These are phyloP conservation scores for Vireo griseus DNA, from an alignment of 2,797 vertebrate genomes.

Conservation along the genomic window DNA sequence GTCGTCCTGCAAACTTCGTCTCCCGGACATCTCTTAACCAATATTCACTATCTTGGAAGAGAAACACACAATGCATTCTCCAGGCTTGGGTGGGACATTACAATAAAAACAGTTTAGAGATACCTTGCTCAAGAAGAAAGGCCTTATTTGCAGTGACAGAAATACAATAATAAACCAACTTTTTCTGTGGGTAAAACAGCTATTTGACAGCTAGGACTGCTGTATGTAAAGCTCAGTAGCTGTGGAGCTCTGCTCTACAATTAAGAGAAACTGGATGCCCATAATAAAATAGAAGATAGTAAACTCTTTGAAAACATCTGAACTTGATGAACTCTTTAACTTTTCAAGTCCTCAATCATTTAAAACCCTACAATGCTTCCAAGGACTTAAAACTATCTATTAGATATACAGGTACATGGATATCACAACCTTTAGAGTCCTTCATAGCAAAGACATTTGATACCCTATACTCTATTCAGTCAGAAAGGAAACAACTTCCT, in stretches of 20 bases:
- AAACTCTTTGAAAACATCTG: neutral
- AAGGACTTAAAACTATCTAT: neutral
- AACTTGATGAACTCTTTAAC: neutral
- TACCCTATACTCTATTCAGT: neutral
- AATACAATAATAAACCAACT: neutral
- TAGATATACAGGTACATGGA: neutral
- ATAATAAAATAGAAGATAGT: neutral
- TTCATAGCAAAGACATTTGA: neutral
- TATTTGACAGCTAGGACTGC: neutral
- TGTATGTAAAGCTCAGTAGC: neutral
- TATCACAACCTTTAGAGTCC: neutral
- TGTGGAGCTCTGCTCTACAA: neutral
- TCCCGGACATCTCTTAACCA: neutral
- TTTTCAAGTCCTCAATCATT: neutral
- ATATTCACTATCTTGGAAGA: neutral
- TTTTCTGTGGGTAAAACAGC: neutral
- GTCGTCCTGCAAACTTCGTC: neutral
- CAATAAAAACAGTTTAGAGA: neutral
- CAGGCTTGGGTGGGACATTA: neutral
- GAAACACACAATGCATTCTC: neutral
- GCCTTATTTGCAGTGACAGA: neutral
- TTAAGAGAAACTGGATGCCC: neutral
- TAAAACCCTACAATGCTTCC: neutral
- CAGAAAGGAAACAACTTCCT: neutral
- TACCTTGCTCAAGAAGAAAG: neutral